Conservation (phyloP, 2,888 invertebrate genomes). For the Ochropacha duplaris region DNA sequence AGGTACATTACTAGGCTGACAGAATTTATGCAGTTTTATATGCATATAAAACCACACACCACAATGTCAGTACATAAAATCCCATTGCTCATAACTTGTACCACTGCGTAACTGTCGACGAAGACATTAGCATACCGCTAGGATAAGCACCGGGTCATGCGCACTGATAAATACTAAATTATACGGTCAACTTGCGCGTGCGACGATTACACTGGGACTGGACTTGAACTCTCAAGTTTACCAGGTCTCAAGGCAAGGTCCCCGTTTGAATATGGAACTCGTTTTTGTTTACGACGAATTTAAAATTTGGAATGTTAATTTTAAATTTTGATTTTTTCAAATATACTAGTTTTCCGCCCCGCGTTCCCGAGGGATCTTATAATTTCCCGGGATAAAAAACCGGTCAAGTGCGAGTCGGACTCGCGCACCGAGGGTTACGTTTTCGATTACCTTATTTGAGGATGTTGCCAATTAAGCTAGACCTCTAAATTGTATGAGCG, state of each 20-base stretch:
- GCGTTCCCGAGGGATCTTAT: too few species aligned
- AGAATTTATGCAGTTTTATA: too few species aligned
- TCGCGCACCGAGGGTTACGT: too few species aligned
- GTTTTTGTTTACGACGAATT: neutral
- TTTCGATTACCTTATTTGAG: too few species aligned
- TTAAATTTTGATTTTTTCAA: neutral
- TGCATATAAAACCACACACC: too few species aligned
- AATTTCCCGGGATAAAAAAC: too few species aligned
- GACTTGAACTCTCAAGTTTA: constrained; percentile 34
- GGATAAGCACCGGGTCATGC: constrained; percentile 55
- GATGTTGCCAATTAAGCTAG: too few species aligned
- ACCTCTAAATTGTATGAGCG: too few species aligned
- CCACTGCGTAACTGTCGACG: constrained; percentile 27
- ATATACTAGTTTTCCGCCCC: too few species aligned
- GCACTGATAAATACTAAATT: constrained; percentile 58
- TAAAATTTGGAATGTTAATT: neutral
- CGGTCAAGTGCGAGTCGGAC: too few species aligned
- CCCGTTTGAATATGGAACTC: constrained; percentile 14
- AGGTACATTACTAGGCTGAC: too few species aligned
- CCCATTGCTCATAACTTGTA: constrained; percentile 10
- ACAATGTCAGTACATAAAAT: neutral
- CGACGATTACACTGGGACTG: constrained; percentile 33
- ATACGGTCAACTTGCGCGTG: constrained; percentile 30
- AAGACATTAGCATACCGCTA: constrained; percentile 63
- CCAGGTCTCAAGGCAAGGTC: constrained; percentile 36